These are phyloP conservation scores for Muscicapa comitata DNA, from an alignment of 2,797 vertebrate species.

Conservation along the genomic window DNA sequence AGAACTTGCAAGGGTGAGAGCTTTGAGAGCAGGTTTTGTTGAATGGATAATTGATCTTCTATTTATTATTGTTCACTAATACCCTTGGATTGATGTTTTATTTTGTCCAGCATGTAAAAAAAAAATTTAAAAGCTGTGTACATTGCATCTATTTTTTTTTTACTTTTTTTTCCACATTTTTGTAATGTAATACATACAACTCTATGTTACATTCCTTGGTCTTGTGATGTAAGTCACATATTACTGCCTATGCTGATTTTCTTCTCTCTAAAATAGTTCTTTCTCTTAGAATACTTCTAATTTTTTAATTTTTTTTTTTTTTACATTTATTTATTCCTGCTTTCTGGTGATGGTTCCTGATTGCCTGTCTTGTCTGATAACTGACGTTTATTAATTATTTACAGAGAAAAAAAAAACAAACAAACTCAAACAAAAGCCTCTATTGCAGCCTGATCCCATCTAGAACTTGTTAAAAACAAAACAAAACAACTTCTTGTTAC, in stretches of 20 bases:
- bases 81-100: neutral
- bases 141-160: neutral
- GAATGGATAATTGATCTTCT: neutral
- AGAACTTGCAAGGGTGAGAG: neutral
- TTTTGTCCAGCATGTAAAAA: constrained; percentile 32
- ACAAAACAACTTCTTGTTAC: constrained; percentile 63
- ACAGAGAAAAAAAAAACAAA: constrained; percentile 68
- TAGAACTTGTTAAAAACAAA: constrained; percentile 76
- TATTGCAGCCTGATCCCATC: constrained; percentile 98
- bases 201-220: constrained; percentile 61
- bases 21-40: neutral
- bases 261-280: constrained; percentile 72
- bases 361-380: constrained; percentile 99
- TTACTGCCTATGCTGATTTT: constrained; percentile 71
- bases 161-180: constrained; percentile 8
- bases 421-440: constrained; percentile 86
- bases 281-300: constrained; percentile 73
- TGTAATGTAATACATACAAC: constrained; percentile 49
- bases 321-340: constrained; percentile 71
- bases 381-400: constrained; percentile 77
- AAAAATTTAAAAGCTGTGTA: constrained; percentile 6
- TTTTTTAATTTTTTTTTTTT: constrained; percentile 39
- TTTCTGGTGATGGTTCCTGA: constrained; percentile 97
- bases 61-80: neutral
- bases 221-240: constrained; percentile 66